Percentiles rank a stretch among this genome's conserved stretches.
phyloP scores from a whole-genome alignment of 2,797 vertebrate genomes.

The Macropodus opercularis region DNA sequence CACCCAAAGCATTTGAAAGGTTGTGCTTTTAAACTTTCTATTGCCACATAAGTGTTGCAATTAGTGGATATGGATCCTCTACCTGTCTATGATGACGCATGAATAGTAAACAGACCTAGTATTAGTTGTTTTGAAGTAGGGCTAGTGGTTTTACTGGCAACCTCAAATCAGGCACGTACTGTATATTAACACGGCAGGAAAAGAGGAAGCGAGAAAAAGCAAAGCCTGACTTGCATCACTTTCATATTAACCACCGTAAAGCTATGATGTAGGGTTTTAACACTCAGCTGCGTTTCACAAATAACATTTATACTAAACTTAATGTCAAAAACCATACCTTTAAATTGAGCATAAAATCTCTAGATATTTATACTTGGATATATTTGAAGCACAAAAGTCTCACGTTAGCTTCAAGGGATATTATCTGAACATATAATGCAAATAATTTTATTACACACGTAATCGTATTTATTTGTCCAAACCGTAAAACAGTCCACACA shows the following conservation, averaged over 20 bases:
- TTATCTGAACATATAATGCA: too few relatives aligned
- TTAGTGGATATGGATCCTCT: not conserved
- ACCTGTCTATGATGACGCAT: constrained; percentile 1
- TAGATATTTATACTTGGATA: too few relatives aligned
- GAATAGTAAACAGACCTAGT: not conserved
- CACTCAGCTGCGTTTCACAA: not conserved
- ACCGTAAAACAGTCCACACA: constrained; percentile 55
- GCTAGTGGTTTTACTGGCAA: constrained; percentile 1
- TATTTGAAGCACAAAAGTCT: too few relatives aligned
- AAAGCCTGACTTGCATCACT: not conserved
- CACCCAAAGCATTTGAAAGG: not conserved
- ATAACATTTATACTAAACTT: not conserved
- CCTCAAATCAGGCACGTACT: constrained; percentile 8
- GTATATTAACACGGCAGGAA: constrained; percentile 6
- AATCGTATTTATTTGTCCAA: too few relatives aligned
- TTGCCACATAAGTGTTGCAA: constrained; percentile 2
- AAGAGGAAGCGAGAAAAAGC: not conserved
- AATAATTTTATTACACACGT: too few relatives aligned
- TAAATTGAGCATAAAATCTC: too few relatives aligned
- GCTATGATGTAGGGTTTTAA: not conserved
- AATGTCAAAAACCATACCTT: too few relatives aligned
- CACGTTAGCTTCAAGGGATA: too few relatives aligned
- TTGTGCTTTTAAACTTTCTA: not conserved
- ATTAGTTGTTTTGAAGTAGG: constrained; percentile 11
- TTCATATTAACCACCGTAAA: not conserved